Conservation (phyloP, 2,113 vertebrate genomes). For the Tragulus kanchil region DNA sequence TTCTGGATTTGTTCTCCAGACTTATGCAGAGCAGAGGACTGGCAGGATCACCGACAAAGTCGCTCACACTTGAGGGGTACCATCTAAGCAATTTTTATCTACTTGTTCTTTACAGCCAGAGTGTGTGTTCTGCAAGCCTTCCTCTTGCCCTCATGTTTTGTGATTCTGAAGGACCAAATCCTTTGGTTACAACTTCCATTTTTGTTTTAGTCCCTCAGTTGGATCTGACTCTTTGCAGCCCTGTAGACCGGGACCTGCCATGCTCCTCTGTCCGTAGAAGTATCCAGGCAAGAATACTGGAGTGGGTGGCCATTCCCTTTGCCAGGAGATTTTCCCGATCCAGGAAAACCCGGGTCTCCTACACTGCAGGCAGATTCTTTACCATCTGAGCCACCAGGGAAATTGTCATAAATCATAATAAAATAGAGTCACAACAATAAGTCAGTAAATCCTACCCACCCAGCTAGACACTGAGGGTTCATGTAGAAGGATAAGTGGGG, state of each 20-base stretch:
- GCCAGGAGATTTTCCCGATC: not conserved
- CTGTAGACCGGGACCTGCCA: not conserved
- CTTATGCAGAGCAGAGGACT: not conserved
- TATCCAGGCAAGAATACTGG: not conserved
- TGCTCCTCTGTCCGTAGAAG: not conserved
- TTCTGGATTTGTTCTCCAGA: not conserved
- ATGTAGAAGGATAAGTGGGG: not conserved
- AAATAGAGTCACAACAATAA: not conserved
- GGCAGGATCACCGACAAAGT: not conserved
- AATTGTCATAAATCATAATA: not conserved
- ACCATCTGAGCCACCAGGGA: not conserved
- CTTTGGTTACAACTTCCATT: not conserved
- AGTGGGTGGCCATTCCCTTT: not conserved
- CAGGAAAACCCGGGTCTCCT: not conserved
- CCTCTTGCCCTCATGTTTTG: not conserved
- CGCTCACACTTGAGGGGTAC: accelerated
- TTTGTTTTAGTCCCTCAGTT: not conserved
- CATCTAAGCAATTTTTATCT: not conserved
- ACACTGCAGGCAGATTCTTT: not conserved
- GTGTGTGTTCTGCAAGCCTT: not conserved
- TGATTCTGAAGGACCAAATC: not conserved
- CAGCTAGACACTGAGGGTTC: not conserved
- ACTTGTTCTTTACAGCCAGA: not conserved
- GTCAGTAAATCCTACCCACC: not conserved
- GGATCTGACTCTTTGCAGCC: not conserved